Evolutionary conservation across 2,113 vertebrate species (phyloP), one percentile per base, ranked within the genome.

Genomic region (Limnothrissa miodon): DNA sequence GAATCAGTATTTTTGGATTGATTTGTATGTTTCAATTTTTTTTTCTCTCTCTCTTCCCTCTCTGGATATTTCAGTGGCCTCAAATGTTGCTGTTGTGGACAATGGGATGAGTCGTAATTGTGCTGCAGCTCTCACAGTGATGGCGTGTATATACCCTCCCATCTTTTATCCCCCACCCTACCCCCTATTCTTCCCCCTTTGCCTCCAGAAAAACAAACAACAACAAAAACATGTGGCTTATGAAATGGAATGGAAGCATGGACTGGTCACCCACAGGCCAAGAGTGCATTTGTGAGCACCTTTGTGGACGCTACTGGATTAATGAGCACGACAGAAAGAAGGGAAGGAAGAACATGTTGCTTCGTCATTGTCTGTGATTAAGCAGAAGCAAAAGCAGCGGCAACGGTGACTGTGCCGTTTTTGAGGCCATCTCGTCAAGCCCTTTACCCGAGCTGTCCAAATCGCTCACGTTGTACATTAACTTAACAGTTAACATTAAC

Each of bases 271-370:
- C 66, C 66, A 74, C 5, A 11, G 66, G 66, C 66, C 66, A 66
- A 74, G 29, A 74, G 29, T 33, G 15, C 13, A 15, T 36, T 17
- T 33, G 66, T 74, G 66, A 36, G 25, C 29, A 17, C 66, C n/a
- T 29, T 74, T 15, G 15, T 74, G 59, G 59, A 25, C 59, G 10
- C 13, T 33, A 17, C 10, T 74, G 66, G 66, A 74, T 74, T 74
- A 74, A 33, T 33, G 33, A 74, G 29, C 15, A 39, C 10, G 66
- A 74, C 8, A 74, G 66, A 74, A 74, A 74, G 66, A 74, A 74
- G 66, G 66, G 66, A 74, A 74, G 66, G 66, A 74, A 74, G 66
- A 74, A 36, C 29, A 74, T 74, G 36, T 74, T 74, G 66, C 66
- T 36, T 74, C 36, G 66, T 74, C 66, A 36, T 10, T 74, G 66